Base-by-base conservation (phyloP, 37 sponge, comb jelly and placozoan genomes). In the Crambe crambe region DNA sequence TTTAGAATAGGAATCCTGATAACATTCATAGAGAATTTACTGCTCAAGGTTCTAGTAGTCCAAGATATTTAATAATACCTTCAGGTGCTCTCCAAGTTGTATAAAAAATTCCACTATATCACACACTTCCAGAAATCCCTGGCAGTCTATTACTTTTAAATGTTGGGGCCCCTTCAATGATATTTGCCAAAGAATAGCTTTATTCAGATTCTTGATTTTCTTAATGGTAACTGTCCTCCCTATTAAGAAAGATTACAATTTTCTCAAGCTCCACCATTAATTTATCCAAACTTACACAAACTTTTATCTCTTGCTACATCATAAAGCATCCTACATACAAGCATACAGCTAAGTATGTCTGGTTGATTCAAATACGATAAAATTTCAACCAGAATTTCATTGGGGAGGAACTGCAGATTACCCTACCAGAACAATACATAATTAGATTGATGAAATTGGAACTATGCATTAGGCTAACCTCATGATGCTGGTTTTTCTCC, bases 351-450 rank as follows among this genome's bases (percentile, higher is more conserved):
- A 34, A 15, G 31, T 3, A 68, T 15, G 8, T 35, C 68, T 32
- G 20, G 12, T 12, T 68, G 68, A 6, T 5, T 68, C 15, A 68
- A 20, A 20, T 35, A 37, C 5, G 39, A 37, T 4, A 68, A 34
- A 37, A 68, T 68, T 17, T 37, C 6, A 2, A 68, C 6, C 38
- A 68, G 38, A 37, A 68, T 68, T 37, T 68, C 68, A 68, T 34
- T 37, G 6, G 68, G 68, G 2, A 68, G 38, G 6, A 32, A 27
- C 37, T 32, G 20, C 68, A 68, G 21, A 34, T 34, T 9, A 60
- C 61, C 4, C 25, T 60, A 6, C 61, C 25, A 18, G 15, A 18
- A 15, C 54, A 18, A 15, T 51, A n/a, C n/a, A n/a, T n/a, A n/a
- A n/a, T n/a, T n/a, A n/a, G 54, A 15, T 51, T 9, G 54, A 18